These are phyloP conservation scores for Vannuccia rotundouncinata DNA, from an alignment of 2,888 invertebrate genomes.

Conservation along the genomic window DNA sequence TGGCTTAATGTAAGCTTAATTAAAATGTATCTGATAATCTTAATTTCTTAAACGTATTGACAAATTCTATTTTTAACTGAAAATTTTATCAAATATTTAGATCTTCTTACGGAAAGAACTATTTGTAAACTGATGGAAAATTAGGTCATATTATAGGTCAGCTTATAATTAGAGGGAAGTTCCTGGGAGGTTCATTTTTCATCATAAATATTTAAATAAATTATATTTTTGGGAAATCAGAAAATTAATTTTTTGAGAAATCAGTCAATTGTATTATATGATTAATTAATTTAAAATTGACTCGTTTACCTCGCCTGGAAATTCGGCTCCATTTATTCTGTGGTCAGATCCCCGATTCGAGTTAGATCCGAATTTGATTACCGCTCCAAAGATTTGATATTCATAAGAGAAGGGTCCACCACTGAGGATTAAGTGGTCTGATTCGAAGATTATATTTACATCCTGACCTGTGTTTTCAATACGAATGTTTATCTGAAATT, in stretches of 20 bases:
- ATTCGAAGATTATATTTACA: conserved; percentile 78
- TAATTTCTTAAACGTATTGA: too few relatives aligned
- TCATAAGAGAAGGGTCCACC: conserved; percentile 91
- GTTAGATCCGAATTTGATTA: conserved; percentile 59
- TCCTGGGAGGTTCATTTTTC: too few relatives aligned
- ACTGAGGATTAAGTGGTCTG: conserved; percentile 62
- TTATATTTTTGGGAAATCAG: too few relatives aligned
- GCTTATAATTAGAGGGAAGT: too few relatives aligned
- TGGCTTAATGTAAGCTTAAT: too few relatives aligned
- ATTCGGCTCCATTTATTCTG: conserved; percentile 85
- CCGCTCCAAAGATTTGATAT: conserved; percentile 88
- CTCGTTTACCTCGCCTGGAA: conserved; percentile 85
- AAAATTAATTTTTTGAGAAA: not conserved
- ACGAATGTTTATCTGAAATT: conserved; percentile 72
- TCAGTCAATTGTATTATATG: not conserved
- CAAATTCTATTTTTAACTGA: too few relatives aligned
- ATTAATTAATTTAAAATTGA: conserved; percentile 8
- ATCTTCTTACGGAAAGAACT: too few relatives aligned
- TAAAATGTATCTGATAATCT: too few relatives aligned
- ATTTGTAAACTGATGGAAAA: too few relatives aligned
- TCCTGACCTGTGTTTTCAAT: conserved; percentile 90
- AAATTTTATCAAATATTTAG: too few relatives aligned
- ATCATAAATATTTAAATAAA: too few relatives aligned
- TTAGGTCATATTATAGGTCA: too few relatives aligned
- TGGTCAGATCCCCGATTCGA: conserved; percentile 85